Conservation (phyloP, 1,140 invertebrate species). For the Danaus plexippus region DNA sequence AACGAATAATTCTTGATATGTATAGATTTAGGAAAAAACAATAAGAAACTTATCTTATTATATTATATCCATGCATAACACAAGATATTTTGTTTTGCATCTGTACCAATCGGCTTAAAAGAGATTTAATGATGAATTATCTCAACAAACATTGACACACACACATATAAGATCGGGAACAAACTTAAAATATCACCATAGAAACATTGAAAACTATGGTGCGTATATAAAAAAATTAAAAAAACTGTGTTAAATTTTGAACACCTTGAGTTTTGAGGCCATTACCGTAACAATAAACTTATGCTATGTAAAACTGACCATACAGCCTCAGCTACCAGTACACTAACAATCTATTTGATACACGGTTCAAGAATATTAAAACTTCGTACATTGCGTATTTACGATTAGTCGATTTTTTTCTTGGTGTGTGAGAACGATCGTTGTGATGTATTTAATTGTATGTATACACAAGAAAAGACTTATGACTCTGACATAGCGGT, state of each 20-base stretch:
- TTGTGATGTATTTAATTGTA: constrained; percentile 25
- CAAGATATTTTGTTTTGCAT: no score
- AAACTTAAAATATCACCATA: no score
- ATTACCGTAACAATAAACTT: constrained; percentile 49
- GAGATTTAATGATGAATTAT: no score
- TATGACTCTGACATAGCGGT: constrained; percentile 66
- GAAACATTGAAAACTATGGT: no score
- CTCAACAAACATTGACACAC: no score
- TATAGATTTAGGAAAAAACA: no score
- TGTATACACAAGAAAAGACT: constrained; percentile 26
- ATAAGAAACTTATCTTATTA: no score
- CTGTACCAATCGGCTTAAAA: no score
- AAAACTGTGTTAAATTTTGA: constrained; percentile 20
- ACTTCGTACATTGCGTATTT: constrained; percentile 15
- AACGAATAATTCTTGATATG: no score
- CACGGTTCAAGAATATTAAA: not conserved
- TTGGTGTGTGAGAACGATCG: constrained; percentile 23
- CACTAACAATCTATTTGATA: constrained; percentile 11
- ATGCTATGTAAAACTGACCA: constrained; percentile 50
- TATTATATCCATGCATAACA: no score
- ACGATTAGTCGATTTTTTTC: not conserved
- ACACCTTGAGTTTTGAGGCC: constrained; percentile 47
- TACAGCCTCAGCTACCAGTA: constrained; percentile 34
- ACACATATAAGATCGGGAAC: no score
- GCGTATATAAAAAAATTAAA: no score